A percentile compares a stretch with the other conserved stretches of the same genome.
Conservation (phyloP, 2,797 vertebrate species). For the Sebastolobus altivelis region DNA sequence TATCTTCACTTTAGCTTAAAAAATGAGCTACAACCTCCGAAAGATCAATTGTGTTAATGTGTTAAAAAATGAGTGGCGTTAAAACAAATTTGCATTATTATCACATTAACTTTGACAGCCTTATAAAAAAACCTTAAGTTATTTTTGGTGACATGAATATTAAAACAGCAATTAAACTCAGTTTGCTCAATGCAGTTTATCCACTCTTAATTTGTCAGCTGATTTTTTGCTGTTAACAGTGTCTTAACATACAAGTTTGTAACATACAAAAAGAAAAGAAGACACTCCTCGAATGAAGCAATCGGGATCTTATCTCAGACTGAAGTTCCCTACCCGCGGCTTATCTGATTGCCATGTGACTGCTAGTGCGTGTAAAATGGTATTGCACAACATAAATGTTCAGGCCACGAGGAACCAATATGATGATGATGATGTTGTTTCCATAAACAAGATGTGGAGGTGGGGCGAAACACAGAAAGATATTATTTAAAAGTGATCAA, state of each 20-base stretch:
- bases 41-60: too few species aligned
- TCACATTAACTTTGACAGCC: too few species aligned
- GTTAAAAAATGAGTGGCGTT: too few species aligned
- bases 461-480: neutral
- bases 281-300: constrained; percentile 10
- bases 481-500: neutral
- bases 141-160: neutral
- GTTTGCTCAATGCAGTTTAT: neutral
- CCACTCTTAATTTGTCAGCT: neutral
- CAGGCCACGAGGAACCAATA: constrained; percentile 26
- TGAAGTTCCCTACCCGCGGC: constrained; percentile 11
- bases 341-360: constrained; percentile 40
- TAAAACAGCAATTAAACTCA: neutral
- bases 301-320: constrained; percentile 30
- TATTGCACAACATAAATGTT: constrained; percentile 18
- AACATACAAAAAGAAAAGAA: constrained; percentile 1
- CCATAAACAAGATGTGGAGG: constrained; percentile 19
- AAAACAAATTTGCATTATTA: too few species aligned
- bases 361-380: constrained; percentile 9
- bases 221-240: neutral
- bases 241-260: neutral
- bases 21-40: too few species aligned
- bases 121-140: neutral
- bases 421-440: constrained; percentile 11
- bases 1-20: too few species aligned